phyloP scores from a whole-genome alignment of 1,140 invertebrate genomes.

The Lamellibrachia luymesi region DNA sequence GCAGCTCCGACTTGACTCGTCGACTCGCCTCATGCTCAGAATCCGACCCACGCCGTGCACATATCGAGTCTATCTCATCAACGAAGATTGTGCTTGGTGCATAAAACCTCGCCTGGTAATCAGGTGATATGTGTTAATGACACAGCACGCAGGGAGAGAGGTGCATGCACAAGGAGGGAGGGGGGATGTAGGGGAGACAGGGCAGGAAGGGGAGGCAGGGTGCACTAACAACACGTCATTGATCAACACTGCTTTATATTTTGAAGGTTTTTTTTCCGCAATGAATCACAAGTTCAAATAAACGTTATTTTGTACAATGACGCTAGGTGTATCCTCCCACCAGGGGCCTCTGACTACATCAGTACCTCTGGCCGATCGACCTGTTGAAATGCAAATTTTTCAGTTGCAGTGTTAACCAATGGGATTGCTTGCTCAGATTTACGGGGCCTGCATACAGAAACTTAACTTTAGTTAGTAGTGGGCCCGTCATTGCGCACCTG shows the following conservation, averaged over 20 bases:
- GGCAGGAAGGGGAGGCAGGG: neutral
- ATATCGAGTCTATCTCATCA: constrained; percentile 98
- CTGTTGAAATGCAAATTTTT: too few relatives aligned
- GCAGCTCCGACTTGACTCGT: constrained; percentile 94
- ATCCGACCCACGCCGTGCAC: constrained; percentile 91
- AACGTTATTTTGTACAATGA: neutral
- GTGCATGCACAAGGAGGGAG: neutral
- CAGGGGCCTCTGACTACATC: too few relatives aligned
- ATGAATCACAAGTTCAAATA: neutral
- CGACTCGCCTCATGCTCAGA: constrained; percentile 97
- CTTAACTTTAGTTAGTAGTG: too few relatives aligned
- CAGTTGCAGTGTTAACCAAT: too few relatives aligned
- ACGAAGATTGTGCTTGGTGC: constrained; percentile 99
- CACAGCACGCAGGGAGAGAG: neutral
- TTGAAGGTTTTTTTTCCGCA: neutral
- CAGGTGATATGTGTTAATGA: neutral
- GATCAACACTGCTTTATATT: neutral
- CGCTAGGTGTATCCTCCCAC: neutral
- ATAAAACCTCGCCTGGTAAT: constrained; percentile 87
- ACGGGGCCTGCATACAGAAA: too few relatives aligned
- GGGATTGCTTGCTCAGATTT: too few relatives aligned
- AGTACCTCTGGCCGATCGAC: too few relatives aligned
- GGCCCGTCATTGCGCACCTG: neutral
- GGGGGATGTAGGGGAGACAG: neutral
- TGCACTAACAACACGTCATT: neutral